Conservation (phyloP, 1,140 invertebrate species). For the Bombyx mandarina region DNA sequence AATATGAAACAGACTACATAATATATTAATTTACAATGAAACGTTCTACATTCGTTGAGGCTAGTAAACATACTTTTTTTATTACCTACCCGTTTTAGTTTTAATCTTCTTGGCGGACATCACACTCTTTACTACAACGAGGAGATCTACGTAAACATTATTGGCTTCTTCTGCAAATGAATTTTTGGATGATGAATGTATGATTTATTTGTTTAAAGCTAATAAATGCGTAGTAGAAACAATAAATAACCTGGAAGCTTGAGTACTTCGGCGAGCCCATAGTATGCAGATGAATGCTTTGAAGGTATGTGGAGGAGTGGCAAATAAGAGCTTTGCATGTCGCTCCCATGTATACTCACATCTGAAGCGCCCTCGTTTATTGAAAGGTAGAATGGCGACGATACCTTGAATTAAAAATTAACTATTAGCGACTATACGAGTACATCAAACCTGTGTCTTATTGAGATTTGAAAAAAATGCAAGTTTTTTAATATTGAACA, state of each 20-base stretch:
- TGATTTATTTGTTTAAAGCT: neutral
- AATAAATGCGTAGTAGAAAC: neutral
- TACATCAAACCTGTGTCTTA: too few relatives aligned
- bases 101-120: conserved; percentile 61
- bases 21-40: too few relatives aligned
- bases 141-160: conserved; percentile 61
- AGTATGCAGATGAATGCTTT: conserved; percentile 70
- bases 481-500: too few relatives aligned
- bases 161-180: conserved; percentile 24
- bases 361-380: conserved; percentile 74
- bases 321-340: conserved; percentile 60
- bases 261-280: conserved; percentile 68
- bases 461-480: too few relatives aligned
- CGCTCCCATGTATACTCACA: conserved; percentile 71
- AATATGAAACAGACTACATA: too few relatives aligned
- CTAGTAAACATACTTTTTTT: conserved; percentile 5
- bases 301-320: conserved; percentile 73
- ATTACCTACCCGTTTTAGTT: conserved; percentile 48
- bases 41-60: neutral
- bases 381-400: conserved; percentile 73
- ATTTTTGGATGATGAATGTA: neutral
- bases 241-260: conserved; percentile 42
- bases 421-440: too few relatives aligned
- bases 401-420: conserved; percentile 31
- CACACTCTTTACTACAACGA: conserved; percentile 69